These are phyloP conservation scores for Chrysodeixis includens DNA, from an alignment of 2,888 invertebrate genomes.

Conservation along the genomic window DNA sequence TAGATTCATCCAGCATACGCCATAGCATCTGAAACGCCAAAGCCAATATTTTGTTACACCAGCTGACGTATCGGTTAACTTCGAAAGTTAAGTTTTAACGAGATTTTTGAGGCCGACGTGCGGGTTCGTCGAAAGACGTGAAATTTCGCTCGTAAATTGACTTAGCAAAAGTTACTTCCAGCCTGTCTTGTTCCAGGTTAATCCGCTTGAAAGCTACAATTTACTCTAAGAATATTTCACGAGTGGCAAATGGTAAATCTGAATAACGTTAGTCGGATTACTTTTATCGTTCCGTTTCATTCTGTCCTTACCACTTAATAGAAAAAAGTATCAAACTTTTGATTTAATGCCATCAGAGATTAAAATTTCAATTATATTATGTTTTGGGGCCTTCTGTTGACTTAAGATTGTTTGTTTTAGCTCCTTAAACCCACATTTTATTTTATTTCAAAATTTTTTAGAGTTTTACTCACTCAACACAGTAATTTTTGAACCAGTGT, in stretches of 20 bases:
- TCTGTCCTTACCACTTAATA: constrained; percentile 10
- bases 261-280: constrained; percentile 40
- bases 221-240: constrained; percentile 57
- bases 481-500: constrained; percentile 9
- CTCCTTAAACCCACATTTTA: constrained; percentile 10
- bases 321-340: constrained; percentile 16
- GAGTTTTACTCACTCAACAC: constrained; percentile 28
- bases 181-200: constrained; percentile 67
- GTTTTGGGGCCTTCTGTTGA: constrained; percentile 1
- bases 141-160: constrained; percentile 75
- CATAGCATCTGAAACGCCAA: constrained; percentile 34
- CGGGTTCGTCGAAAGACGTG: constrained; percentile 61
- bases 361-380: constrained; percentile 13
- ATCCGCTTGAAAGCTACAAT: constrained; percentile 64
- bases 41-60: constrained; percentile 50
- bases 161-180: constrained; percentile 73
- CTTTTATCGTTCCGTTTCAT: constrained; percentile 39
- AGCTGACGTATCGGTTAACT: constrained; percentile 63
- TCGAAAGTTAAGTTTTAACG: constrained; percentile 76
- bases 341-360: constrained; percentile 16
- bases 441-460: constrained; percentile 28
- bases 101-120: constrained; percentile 77
- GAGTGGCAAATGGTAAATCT: constrained; percentile 48
- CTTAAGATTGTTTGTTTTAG: constrained; percentile 23
- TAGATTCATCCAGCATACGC: constrained; percentile 30